Evolutionary conservation across 2,888 invertebrate species (phyloP).

Genomic region (Pseudanteris insignis): DNA sequence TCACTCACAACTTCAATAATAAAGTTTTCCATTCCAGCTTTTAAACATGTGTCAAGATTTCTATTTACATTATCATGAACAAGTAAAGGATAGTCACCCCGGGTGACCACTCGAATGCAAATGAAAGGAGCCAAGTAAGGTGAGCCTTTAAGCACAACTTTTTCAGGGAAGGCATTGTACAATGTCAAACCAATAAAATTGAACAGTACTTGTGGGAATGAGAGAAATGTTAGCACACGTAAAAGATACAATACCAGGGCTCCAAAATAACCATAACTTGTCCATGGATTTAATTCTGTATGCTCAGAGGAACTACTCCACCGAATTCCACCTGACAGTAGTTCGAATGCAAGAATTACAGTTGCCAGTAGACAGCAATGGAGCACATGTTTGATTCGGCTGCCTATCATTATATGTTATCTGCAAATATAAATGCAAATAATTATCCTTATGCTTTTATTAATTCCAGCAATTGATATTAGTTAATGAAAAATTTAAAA

Average conservation of each 20-base stretch:
- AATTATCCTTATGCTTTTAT: neutral
- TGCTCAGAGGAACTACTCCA: conserved; percentile 66
- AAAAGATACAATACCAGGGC: conserved; percentile 80
- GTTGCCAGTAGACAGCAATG: conserved; percentile 80
- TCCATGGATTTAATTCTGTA: conserved; percentile 80
- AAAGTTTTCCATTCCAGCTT: conserved; percentile 93
- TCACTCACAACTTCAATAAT: conserved; percentile 96
- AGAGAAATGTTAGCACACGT: conserved; percentile 82
- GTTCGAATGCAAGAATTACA: conserved; percentile 80
- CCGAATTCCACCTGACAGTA: conserved; percentile 57
- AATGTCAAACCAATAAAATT: conserved; percentile 86
- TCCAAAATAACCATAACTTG: conserved; percentile 80
- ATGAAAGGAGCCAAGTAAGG: conserved; percentile 93
- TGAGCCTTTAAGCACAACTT: conserved; percentile 86
- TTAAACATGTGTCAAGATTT: conserved; percentile 87
- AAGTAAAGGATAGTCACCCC: conserved; percentile 92
- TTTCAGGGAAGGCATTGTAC: conserved; percentile 95
- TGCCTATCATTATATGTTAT: conserved; percentile 68
- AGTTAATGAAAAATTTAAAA: no score
- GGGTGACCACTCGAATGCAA: conserved; percentile 91
- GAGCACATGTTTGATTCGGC: conserved; percentile 80
- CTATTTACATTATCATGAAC: conserved; percentile 86
- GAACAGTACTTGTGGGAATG: conserved; percentile 88
- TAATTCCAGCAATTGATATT: no score
- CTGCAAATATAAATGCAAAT: conserved; percentile 5